Percentiles rank a stretch among this genome's conserved stretches.
Evolutionary conservation across 2,888 invertebrate genomes (phyloP).

Genomic region (Marronus borbonicus): DNA sequence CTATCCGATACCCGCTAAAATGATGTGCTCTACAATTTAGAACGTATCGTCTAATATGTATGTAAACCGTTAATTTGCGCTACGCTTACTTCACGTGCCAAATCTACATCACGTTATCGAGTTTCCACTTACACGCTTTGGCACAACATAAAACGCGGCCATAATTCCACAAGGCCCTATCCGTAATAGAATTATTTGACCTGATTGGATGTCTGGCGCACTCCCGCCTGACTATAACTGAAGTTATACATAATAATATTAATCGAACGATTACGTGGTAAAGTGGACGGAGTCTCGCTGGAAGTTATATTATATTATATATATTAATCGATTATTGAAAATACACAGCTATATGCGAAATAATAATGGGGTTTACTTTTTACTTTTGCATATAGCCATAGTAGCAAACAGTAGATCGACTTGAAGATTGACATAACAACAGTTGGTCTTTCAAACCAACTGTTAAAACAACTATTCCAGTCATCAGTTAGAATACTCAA

Average conservation of each 20-base stretch:
- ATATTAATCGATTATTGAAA: background rate
- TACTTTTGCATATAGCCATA: too few relatives aligned
- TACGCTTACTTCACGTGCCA: constrained; percentile 1
- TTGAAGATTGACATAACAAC: too few relatives aligned
- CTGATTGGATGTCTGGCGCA: background rate
- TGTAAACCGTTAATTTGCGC: background rate
- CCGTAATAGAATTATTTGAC: constrained; percentile 5
- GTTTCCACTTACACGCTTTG: background rate
- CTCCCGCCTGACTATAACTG: background rate
- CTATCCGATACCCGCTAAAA: background rate
- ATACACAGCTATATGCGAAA: background rate
- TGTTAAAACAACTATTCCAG: too few relatives aligned
- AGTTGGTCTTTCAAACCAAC: too few relatives aligned
- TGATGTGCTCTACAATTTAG: too few relatives aligned
- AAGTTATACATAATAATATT: background rate
- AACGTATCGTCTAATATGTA: too few relatives aligned
- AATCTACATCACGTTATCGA: constrained; percentile 1
- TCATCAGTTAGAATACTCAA: too few relatives aligned
- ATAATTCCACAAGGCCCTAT: background rate
- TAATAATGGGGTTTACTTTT: too few relatives aligned
- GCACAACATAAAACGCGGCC: background rate
- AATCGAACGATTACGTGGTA: constrained; percentile 9
- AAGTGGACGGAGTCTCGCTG: background rate
- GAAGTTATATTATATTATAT: background rate
- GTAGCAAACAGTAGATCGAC: too few relatives aligned